Conservation (phyloP, 1,140 invertebrate genomes). For the Dermatophagoides farinae region DNA sequence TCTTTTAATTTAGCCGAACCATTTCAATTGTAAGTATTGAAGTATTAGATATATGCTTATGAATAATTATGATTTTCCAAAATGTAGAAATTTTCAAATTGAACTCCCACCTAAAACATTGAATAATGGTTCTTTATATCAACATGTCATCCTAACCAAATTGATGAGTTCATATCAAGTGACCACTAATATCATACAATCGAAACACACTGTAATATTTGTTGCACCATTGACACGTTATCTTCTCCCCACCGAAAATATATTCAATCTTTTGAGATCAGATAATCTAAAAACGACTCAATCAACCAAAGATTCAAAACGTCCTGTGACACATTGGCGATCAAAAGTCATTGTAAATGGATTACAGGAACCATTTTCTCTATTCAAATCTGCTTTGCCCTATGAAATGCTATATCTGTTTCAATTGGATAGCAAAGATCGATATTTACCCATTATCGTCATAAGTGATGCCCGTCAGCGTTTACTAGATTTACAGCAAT, state of each 20-base stretch:
- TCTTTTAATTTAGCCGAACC: conserved; percentile 14
- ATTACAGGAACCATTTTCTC: neutral
- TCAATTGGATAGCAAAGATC: conserved; percentile 2
- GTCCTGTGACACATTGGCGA: conserved; percentile 17
- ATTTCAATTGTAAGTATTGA: conserved; percentile 13
- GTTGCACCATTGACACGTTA: conserved; percentile 43
- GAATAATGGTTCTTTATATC: conserved; percentile 50
- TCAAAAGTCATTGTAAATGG: conserved; percentile 9
- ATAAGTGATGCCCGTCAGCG: conserved; percentile 59
- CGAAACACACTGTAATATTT: conserved; percentile 32
- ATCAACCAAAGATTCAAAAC: neutral
- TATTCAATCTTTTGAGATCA: conserved; percentile 45
- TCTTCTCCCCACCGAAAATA: conserved; percentile 43
- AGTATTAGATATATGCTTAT: neutral
- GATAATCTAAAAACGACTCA: neutral
- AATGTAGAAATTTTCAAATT: conserved; percentile 15
- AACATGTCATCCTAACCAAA: conserved; percentile 33
- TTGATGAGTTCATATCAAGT: conserved; percentile 20
- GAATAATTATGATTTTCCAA: conserved; percentile 8
- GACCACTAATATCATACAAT: conserved; percentile 25
- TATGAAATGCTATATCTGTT: conserved; percentile 7
- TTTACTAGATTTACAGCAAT: conserved; percentile 43
- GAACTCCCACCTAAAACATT: conserved; percentile 41
- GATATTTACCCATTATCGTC: conserved; percentile 47
- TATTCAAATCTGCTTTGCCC: conserved; percentile 3